Evolutionary conservation across 2,888 invertebrate genomes (phyloP).

Genomic region (Drosophila maculinotata): DNA sequence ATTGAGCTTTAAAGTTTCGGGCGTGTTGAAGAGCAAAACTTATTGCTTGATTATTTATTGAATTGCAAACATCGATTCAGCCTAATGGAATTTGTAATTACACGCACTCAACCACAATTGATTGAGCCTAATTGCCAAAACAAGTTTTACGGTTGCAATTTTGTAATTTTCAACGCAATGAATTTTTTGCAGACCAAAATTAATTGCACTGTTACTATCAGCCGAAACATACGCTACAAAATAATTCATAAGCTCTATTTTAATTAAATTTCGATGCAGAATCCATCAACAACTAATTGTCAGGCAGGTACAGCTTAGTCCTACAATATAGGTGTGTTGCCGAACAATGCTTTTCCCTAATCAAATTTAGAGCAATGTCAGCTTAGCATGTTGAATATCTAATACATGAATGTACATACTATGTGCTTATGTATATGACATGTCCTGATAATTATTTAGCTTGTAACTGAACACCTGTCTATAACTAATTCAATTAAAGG

Average conservation of each 20-base stretch:
- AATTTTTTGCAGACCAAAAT: neutral
- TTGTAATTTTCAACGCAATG: neutral
- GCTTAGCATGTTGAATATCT: neutral
- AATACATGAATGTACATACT: neutral
- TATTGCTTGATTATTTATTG: conserved; percentile 47
- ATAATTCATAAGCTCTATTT: conserved; percentile 1
- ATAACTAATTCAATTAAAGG: conserved; percentile 15
- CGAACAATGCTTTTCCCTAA: no score
- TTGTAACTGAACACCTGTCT: conserved; percentile 3
- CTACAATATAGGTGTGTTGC: neutral
- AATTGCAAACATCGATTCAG: conserved; percentile 29
- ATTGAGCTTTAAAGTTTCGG: conserved; percentile 32
- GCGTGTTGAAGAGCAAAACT: conserved; percentile 35
- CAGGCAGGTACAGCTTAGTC: neutral
- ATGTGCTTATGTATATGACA: neutral
- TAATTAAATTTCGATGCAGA: conserved; percentile 14
- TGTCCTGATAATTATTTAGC: neutral
- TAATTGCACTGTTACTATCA: neutral
- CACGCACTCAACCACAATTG: conserved; percentile 31
- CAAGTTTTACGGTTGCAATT: conserved; percentile 27
- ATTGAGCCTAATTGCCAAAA: conserved; percentile 50
- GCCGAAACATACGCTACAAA: neutral
- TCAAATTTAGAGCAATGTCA: neutral
- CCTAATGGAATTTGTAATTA: conserved; percentile 58
- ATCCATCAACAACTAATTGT: conserved; percentile 2